These are phyloP conservation scores for Pelodiscus sinensis DNA, from an alignment of 2,113 vertebrate genomes.

Conservation along the genomic window DNA sequence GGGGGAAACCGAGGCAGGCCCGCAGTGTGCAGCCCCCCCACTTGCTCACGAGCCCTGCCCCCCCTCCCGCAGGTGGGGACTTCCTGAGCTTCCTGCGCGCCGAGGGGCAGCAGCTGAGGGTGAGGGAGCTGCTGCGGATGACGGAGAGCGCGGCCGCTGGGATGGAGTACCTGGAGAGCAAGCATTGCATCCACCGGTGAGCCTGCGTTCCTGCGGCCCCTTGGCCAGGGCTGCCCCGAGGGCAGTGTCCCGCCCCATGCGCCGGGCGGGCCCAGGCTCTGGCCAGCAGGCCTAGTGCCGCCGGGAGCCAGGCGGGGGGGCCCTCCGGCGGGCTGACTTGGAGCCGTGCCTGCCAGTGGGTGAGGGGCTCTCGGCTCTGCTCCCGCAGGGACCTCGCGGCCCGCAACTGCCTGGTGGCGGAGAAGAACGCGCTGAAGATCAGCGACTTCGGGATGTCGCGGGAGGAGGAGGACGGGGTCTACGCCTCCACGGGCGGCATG, in stretches of 20 bases:
- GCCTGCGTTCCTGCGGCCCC: neutral
- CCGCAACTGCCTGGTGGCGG: conserved; percentile 94
- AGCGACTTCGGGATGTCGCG: conserved; percentile 99
- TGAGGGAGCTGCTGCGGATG: conserved; percentile 90
- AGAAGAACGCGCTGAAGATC: conserved; percentile 91
- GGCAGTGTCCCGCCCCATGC: too few relatives aligned
- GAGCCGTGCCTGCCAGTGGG: too few relatives aligned
- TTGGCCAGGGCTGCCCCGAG: too few relatives aligned
- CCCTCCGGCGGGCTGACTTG: neutral
- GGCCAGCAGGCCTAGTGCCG: neutral
- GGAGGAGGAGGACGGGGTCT: conserved; percentile 90
- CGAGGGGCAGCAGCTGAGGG: conserved; percentile 78
- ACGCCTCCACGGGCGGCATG: conserved; percentile 89
- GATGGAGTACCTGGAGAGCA: conserved; percentile 96
- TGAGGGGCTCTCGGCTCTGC: rapidly evolving
- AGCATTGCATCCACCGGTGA: conserved; percentile 96
- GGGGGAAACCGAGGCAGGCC: too few relatives aligned
- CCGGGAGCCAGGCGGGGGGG: neutral
- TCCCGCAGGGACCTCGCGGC: conserved; percentile 90
- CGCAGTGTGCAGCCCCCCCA: too few relatives aligned
- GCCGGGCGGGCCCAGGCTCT: too few relatives aligned
- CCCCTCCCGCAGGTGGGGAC: conserved; percentile 85
- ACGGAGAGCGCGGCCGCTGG: conserved; percentile 88
- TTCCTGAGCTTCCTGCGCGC: conserved; percentile 92
- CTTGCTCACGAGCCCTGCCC: neutral